A percentile compares a stretch with the other conserved stretches of the same genome.
Evolutionary conservation across 2,888 invertebrate genomes (phyloP).

Genomic region (Drosophila mayaguana): DNA sequence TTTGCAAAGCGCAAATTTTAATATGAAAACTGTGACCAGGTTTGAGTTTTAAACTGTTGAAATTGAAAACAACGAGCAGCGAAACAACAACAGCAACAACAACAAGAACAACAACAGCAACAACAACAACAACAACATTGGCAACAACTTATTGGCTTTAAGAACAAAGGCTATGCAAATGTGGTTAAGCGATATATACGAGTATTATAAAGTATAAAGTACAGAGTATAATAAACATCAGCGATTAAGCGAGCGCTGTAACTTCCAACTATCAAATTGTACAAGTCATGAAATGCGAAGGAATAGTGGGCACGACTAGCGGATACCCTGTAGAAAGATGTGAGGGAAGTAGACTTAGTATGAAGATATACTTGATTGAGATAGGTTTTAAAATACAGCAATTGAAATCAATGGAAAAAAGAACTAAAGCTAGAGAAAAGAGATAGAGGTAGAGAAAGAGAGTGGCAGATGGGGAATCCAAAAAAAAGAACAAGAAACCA

Average conservation of each 20-base stretch:
- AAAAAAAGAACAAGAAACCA: too few species aligned
- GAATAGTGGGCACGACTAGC: not conserved
- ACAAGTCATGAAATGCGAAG: slow-evolving; percentile 9
- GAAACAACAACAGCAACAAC: not conserved
- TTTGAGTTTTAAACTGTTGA: slow-evolving; percentile 21
- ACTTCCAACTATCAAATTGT: slow-evolving; percentile 55
- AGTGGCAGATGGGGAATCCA: too few species aligned
- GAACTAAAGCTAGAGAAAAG: too few species aligned
- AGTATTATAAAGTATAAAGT: slow-evolving; percentile 63
- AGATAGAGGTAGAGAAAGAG: too few species aligned
- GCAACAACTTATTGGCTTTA: slow-evolving; percentile 45
- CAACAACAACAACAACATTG: not conserved
- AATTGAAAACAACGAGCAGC: slow-evolving; percentile 29
- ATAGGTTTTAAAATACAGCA: too few species aligned
- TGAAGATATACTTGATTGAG: too few species aligned
- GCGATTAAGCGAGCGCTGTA: slow-evolving; percentile 69
- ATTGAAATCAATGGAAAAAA: too few species aligned
- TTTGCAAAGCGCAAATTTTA: slow-evolving; percentile 20
- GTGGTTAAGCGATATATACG: slow-evolving; percentile 40
- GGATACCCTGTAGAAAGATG: slow-evolving; percentile 5
- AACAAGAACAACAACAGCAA: slow-evolving; percentile 4
- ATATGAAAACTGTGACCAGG: slow-evolving; percentile 25
- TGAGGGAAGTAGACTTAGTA: not conserved
- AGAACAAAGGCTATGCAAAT: slow-evolving; percentile 75
- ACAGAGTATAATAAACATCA: slow-evolving; percentile 74